Evolutionary conservation across 2,113 vertebrate genomes (phyloP), one percentile per base, ranked within the genome.

Genomic region (Phylloscopus trochiloides): DNA sequence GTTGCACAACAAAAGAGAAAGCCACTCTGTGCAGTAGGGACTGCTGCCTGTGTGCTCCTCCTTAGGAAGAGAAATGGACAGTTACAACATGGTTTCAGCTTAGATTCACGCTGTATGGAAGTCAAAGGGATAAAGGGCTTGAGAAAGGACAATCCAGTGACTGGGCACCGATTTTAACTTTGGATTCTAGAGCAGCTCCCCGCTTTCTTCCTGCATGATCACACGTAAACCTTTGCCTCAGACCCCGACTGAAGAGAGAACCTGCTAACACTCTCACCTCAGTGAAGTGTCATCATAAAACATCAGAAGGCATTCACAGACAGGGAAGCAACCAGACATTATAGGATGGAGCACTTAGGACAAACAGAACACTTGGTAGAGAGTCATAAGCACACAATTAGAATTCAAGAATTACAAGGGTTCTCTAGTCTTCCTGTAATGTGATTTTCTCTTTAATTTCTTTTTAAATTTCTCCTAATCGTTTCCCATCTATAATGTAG

Each of bases 161-260:
- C n/a, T 20, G 25, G 15, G 36, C 38, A 83, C 15, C 31, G 43
- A 21, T 62, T 89, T 70, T 32, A 91, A 31, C 43, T 68, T 9
- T 19, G 29, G 34, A 59, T 52, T 78, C 77, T 9, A 63, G 11
- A 90, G 40, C 59, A 63, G 15, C 24, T 77, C 31, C 48, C 25
- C 0, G 0, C 14, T 50, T 84, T 38, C 61, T 1, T 62, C 58
- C 65, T 54, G 32, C 6, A 7, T 31, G 32, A 67, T n/a, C 21
- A 48, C 5, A 14, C 0, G 0, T 17, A 38, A 81, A 21, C 14
- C 34, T 78, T 50, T 68, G 66, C 18, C 24, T 78, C 51, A 67
- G 26, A 67, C 40, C 31, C 32, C 15, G 4, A 1, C 0, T 25
- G n/a, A 9, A 75, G 28, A 42, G 1, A 50, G 24, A 79, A 55